Conservation (phyloP, 2,888 invertebrate genomes). For the Bibio marci region DNA sequence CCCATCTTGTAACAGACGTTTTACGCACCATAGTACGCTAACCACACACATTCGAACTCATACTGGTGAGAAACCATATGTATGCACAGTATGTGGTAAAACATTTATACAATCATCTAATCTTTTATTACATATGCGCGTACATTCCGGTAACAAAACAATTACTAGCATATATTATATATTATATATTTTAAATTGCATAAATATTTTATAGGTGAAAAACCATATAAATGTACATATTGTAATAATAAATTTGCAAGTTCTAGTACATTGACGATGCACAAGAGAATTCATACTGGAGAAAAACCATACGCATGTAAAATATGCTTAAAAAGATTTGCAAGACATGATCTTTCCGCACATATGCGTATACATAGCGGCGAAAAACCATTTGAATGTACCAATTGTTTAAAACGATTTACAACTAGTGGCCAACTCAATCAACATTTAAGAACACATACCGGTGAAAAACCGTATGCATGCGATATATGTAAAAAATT, state of each 20-base stretch:
- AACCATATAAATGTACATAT: conserved; percentile 18
- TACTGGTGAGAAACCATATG: conserved; percentile 42
- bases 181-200: neutral
- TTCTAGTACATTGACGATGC: conserved; percentile 26
- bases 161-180: conserved; percentile 11
- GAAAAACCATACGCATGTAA: no score
- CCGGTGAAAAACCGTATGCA: conserved; percentile 26
- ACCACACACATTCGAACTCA: conserved; percentile 42
- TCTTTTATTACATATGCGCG: conserved; percentile 26
- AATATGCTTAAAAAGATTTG: no score
- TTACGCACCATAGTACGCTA: conserved; percentile 40
- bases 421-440: conserved; percentile 27
- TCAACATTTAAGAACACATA: conserved; percentile 27
- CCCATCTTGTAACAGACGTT: conserved; percentile 36
- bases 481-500: conserved; percentile 32
- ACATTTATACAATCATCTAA: conserved; percentile 43
- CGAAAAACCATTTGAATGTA: conserved; percentile 26
- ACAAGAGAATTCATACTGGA: conserved; percentile 26
- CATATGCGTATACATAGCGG: conserved; percentile 29
- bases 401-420: conserved; percentile 21
- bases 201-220: conserved; percentile 9
- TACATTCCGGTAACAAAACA: conserved; percentile 32
- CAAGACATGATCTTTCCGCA: conserved; percentile 5
- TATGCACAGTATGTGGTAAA: conserved; percentile 38
- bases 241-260: conserved; percentile 24